These are phyloP conservation scores for Trachemys scripta DNA, from an alignment of 2,113 vertebrate genomes.

Conservation along the genomic window DNA sequence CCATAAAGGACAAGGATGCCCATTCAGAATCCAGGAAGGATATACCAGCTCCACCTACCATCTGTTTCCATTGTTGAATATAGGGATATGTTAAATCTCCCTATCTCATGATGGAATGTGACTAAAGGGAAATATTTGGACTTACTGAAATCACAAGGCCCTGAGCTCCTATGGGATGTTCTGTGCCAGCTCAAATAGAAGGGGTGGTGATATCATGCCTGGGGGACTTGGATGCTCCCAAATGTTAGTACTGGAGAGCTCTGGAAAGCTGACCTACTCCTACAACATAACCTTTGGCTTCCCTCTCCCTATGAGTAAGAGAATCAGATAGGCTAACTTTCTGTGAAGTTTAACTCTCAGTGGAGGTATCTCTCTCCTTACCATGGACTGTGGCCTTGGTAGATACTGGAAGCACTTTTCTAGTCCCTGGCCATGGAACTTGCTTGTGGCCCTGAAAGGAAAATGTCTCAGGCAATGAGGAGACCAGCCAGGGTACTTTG, in stretches of 20 bases:
- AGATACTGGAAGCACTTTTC: not conserved
- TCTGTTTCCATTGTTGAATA: not conserved
- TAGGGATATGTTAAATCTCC: not conserved
- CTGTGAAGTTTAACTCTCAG: not conserved
- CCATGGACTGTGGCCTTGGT: not conserved
- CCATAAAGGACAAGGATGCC: not conserved
- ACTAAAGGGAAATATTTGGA: not conserved
- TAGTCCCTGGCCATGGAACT: not conserved
- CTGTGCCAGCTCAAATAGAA: not conserved
- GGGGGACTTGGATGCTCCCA: not conserved
- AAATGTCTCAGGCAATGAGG: fast-evolving
- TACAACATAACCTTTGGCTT: not conserved
- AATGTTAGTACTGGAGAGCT: not conserved
- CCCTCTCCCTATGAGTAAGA: not conserved
- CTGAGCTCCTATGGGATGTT: not conserved
- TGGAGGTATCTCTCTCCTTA: not conserved
- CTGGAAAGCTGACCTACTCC: not conserved
- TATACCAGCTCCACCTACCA: not conserved
- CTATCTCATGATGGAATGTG: not conserved
- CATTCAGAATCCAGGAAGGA: not conserved
- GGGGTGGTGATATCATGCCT: not conserved
- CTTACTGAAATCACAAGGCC: not conserved
- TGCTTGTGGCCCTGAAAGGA: not conserved
- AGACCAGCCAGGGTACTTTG: not conserved
- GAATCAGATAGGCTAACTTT: not conserved